Base-by-base conservation (phyloP, 2,888 invertebrate species). In the Ectemnius cavifrons region DNA sequence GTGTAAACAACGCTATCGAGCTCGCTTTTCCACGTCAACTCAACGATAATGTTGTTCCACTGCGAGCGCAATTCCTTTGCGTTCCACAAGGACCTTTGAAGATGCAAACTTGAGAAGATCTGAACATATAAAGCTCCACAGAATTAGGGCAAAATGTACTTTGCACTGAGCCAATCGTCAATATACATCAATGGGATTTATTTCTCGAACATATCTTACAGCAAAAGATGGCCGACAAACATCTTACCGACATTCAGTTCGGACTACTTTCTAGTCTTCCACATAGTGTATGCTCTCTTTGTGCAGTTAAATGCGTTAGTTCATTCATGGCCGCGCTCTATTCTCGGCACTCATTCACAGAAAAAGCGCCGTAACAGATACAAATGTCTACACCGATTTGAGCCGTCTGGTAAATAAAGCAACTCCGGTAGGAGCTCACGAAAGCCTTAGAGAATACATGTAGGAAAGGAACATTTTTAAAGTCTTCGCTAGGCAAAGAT, bases 1-100 rank as follows among this genome's bases (percentile, higher is more conserved):
- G 45, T 58, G 73, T 81, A 79, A 80, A 81, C 81, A 80, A 69
- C 79, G 52, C 45, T 67, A 62, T 37, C 28, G 37, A 62, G 69
- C 45, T 58, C 57, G 60, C 63, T 77, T 76, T 76, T 71, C 66
- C 67, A 59, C 71, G 47, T 67, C 62, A 71, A 67, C 76, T 77
- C 76, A 64, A 77, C 71, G 75, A 37, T 59, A 60, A 37, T 56
- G 69, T 66, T 46, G n/a, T 11, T 52, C n/a, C 5, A 52, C 52
- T 6, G 16, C 4, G 6, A 16, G 6, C 5, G 16, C 16, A 14
- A 16, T 14, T 52, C n/a, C 52, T 13, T 1, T 4, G 52, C 16
- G 16, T 5, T 52, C 13, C 13, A 8, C 8, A 11, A 14, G 16
- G 5, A 6, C 8, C 52, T 52, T 52, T 52, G 52, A 52, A 14